Evolutionary conservation across 2,113 vertebrate species (phyloP), one percentile per base, ranked within the genome.

Genomic region (Ceuthmochares aereus): DNA sequence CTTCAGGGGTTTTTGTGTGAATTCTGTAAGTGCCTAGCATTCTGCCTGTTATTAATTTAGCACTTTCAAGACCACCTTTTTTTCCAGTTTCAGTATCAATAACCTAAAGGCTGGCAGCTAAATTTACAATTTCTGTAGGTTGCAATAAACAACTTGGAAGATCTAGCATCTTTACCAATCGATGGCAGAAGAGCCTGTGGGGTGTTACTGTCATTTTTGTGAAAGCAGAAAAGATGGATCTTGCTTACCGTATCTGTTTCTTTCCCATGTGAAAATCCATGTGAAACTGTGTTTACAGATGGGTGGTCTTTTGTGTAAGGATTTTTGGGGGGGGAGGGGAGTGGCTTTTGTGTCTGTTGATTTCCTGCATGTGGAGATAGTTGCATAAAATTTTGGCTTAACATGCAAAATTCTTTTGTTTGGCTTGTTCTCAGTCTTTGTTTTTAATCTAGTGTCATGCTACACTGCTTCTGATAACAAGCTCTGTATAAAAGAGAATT

Each of bases 401-500:
- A 66, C 27, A 5, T 63, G 29, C 51, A 77, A 51, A 90, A 86
- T 80, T 54, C 75, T 89, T 40, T 90, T 90, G 40, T 89, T 84
- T n/a, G 81, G 8, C n/a, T 82, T 52, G 18, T 82, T 81, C 23
- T 18, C 8, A 32, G 56, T 63, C 47, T 88, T 69, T 91, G 68
- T 80, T 49, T 92, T 85, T 59, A 83, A 69, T 90, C 45, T 66
- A 11, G 30, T 92, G 73, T 82, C 43, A 73, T 84, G 85, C 56
- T 93, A 90, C 69, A 27, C 32, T 79, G 80, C 73, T 93, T 94
- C 83, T 82, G 60, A 83, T 84, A 95, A 95, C 89, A 76, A 95
- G n/a, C 64, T 87, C 60, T 78, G 66, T 27, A 49, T 87, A 72
- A 92, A 94, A 86, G 8, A 73, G 62, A 83, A 49, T 72, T 93